phyloP scores from a whole-genome alignment of 2,113 vertebrate species.

The Periophthalmus modestus region DNA sequence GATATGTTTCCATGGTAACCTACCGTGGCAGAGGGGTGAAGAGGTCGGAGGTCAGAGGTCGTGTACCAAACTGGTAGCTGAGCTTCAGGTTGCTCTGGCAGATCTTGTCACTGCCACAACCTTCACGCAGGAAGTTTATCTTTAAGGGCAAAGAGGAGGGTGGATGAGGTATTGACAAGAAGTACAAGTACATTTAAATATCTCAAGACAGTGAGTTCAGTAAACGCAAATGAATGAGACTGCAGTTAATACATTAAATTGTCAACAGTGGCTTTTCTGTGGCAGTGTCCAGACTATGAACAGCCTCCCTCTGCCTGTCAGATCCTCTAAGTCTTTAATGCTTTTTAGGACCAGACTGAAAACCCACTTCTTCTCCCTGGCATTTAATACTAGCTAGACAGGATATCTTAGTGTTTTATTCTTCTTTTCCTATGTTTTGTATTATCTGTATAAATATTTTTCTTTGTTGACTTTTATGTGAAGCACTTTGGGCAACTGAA shows the following conservation, averaged over 20 bases:
- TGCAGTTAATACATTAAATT: neutral
- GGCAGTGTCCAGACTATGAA: no score
- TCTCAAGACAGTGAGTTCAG: neutral
- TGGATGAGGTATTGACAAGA: neutral
- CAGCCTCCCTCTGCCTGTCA: no score
- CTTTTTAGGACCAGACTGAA: no score
- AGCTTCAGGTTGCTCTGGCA: slow-evolving; percentile 95
- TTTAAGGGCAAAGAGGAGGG: slow-evolving; percentile 45
- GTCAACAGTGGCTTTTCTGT: neutral
- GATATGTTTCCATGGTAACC: slow-evolving; percentile 33
- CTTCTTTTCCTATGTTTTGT: no score
- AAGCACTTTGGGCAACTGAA: no score
- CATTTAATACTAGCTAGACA: no score
- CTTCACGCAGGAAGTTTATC: slow-evolving; percentile 92
- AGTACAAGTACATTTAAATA: neutral
- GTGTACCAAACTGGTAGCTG: slow-evolving; percentile 81
- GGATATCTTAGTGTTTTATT: no score
- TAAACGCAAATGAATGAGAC: neutral
- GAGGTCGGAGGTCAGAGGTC: slow-evolving; percentile 69
- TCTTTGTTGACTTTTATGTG: no score
- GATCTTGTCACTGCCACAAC: slow-evolving; percentile 89
- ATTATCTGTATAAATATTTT: no score
- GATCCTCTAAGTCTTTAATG: no score
- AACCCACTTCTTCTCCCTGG: no score
- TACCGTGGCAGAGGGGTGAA: slow-evolving; percentile 87